Percentiles rank a stretch among this genome's conserved stretches.
These are phyloP conservation scores for Hesperophylax magnus DNA, from an alignment of 1,140 invertebrate species.

Conservation along the genomic window DNA sequence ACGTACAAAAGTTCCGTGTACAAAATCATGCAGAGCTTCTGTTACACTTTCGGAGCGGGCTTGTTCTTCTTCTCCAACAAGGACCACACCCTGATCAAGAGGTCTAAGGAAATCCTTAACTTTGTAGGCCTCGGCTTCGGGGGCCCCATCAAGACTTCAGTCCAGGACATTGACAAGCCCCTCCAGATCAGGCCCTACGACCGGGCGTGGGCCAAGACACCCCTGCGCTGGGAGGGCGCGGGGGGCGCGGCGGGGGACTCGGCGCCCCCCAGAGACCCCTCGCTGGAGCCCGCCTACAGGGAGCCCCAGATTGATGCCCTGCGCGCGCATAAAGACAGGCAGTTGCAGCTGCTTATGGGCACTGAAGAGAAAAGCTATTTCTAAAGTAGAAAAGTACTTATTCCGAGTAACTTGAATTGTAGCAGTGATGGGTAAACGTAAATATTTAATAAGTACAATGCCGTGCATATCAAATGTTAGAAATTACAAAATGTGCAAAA, in stretches of 20 bases:
- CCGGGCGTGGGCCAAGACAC: conserved; percentile 40
- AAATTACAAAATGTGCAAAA: too few relatives aligned
- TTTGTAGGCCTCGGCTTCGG: conserved; percentile 47
- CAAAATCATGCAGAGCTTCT: conserved; percentile 37
- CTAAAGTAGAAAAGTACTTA: not conserved
- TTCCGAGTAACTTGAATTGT: too few relatives aligned
- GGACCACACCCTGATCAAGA: conserved; percentile 46
- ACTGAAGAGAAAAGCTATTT: conserved; percentile 34
- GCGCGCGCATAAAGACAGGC: conserved; percentile 47
- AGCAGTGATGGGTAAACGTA: too few relatives aligned
- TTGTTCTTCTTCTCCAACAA: conserved; percentile 51
- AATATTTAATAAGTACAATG: too few relatives aligned
- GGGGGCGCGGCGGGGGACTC: not conserved
- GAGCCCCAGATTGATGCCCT: conserved; percentile 48
- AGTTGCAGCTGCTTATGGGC: conserved; percentile 44
- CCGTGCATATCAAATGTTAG: too few relatives aligned
- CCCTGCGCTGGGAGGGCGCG: not conserved
- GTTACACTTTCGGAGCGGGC: conserved; percentile 35
- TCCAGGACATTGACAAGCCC: conserved; percentile 42
- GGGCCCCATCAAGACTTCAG: conserved; percentile 28
- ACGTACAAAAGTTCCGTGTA: conserved; percentile 39
- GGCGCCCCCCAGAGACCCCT: conserved; percentile 44
- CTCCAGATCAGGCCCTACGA: conserved; percentile 30
- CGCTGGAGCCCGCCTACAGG: conserved; percentile 48
- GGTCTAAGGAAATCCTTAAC: conserved; percentile 47